Conservation (phyloP, 2,113 vertebrate genomes). For the Sander lucioperca region DNA sequence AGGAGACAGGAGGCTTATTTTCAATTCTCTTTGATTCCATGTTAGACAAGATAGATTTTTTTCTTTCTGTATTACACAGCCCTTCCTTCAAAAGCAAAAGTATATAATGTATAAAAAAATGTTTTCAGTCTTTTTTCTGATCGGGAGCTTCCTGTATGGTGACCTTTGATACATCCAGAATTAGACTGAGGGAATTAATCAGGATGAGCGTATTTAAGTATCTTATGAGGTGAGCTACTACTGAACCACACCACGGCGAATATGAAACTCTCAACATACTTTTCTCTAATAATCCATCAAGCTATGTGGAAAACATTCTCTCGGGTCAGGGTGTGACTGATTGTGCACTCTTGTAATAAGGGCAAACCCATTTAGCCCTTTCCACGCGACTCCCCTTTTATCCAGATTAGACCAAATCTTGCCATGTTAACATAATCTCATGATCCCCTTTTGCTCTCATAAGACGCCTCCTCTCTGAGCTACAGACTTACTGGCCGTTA, state of each 20-base stretch:
- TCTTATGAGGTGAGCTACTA: conserved; percentile 14
- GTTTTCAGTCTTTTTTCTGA: neutral
- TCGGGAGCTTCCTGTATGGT: neutral
- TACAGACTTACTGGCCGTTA: conserved; percentile 89
- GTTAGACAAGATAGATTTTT: no score
- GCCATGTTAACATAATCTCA: conserved; percentile 71
- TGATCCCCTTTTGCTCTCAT: conserved; percentile 67
- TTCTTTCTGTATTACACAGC: no score
- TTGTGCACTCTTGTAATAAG: conserved; percentile 54
- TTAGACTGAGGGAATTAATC: conserved; percentile 28
- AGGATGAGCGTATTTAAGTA: conserved; percentile 9
- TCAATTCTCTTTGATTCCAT: no score
- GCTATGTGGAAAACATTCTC: conserved; percentile 23
- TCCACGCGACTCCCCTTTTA: conserved; percentile 67
- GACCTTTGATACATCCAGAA: conserved; percentile 27
- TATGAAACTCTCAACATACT: conserved; percentile 7
- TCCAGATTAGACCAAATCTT: conserved; percentile 79
- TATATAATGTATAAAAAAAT: no score
- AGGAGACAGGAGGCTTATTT: neutral
- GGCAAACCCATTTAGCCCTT: conserved; percentile 67
- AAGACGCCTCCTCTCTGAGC: conserved; percentile 52
- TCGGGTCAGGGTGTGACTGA: conserved; percentile 36
- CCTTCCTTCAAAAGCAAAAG: no score
- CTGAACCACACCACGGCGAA: neutral
- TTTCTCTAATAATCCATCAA: conserved; percentile 26